Conservation (phyloP, 1,140 invertebrate genomes). For the Drosophila lini region DNA sequence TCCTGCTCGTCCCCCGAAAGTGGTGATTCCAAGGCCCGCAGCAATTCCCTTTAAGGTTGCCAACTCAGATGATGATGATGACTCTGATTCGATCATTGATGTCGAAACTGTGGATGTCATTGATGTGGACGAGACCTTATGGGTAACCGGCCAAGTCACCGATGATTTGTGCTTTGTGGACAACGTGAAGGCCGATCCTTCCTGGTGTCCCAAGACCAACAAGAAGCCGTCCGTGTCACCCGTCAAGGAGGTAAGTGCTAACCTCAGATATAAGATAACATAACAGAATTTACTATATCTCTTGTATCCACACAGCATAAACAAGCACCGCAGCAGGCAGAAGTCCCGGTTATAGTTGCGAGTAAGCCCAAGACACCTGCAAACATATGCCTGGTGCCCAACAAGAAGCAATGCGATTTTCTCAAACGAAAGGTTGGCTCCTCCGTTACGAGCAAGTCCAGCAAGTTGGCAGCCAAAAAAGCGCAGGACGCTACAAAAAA, state of each 20-base stretch:
- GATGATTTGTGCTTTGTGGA: constrained; percentile 71
- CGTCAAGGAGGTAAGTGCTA: constrained; percentile 61
- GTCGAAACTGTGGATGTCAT: constrained; percentile 79
- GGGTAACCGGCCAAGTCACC: constrained; percentile 3
- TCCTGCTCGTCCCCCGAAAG: background rate
- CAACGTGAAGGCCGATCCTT: constrained; percentile 76
- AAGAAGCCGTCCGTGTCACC: constrained; percentile 43
- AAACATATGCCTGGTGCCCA: constrained; percentile 72
- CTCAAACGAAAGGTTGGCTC: constrained; percentile 67
- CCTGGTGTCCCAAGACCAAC: constrained; percentile 67
- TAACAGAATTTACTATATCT: background rate
- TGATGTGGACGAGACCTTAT: constrained; percentile 53
- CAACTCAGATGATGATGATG: constrained; percentile 59
- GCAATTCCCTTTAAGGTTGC: constrained; percentile 20
- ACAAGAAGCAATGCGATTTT: constrained; percentile 74
- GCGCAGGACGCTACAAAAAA: constrained; percentile 36
- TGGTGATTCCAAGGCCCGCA: background rate
- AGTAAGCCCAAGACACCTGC: constrained; percentile 47
- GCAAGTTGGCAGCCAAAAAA: constrained; percentile 51
- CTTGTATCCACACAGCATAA: constrained; percentile 46
- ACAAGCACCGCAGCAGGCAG: background rate
- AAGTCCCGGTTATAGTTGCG: background rate
- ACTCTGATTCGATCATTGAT: constrained; percentile 79
- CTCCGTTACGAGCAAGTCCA: constrained; percentile 14
- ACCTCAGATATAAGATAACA: background rate